A percentile compares a stretch with the other conserved stretches of the same genome.
These are phyloP conservation scores for Acropternis orthonyx DNA, from an alignment of 2,797 vertebrate species.

Conservation along the genomic window DNA sequence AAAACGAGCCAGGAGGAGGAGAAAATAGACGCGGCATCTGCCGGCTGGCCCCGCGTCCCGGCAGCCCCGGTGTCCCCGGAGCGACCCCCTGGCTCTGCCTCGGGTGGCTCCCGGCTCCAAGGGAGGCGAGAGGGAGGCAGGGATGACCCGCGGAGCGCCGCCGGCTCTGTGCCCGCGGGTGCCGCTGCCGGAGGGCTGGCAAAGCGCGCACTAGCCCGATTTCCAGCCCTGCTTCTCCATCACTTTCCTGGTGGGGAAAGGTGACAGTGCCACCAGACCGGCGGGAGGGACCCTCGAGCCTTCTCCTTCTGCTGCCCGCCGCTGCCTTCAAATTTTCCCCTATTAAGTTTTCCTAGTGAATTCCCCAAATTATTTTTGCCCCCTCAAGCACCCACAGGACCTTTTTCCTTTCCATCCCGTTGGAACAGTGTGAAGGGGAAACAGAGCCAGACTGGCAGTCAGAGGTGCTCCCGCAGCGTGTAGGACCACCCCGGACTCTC, in stretches of 20 bases:
- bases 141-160: not conserved
- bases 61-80: fast-evolving
- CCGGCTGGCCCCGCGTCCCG: not conserved
- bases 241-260: fast-evolving
- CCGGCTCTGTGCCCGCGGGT: fast-evolving
- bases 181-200: too few species aligned
- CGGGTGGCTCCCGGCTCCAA: fast-evolving
- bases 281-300: not conserved
- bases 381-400: fast-evolving
- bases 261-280: fast-evolving
- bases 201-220: not conserved
- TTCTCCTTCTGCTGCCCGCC: not conserved
- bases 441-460: not conserved
- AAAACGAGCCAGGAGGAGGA: slow-evolving; percentile 61
- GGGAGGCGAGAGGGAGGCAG: fast-evolving
- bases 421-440: fast-evolving
- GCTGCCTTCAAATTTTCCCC: not conserved
- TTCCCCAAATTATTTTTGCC: not conserved
- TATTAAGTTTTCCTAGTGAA: not conserved
- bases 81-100: fast-evolving
- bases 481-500: not conserved
- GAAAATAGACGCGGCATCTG: slow-evolving; percentile 62
- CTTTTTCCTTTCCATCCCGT: not conserved
- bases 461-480: not conserved
- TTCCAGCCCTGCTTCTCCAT: not conserved